Conservation (phyloP, 2,113 vertebrate genomes). For the Nyctibius bracteatus region DNA sequence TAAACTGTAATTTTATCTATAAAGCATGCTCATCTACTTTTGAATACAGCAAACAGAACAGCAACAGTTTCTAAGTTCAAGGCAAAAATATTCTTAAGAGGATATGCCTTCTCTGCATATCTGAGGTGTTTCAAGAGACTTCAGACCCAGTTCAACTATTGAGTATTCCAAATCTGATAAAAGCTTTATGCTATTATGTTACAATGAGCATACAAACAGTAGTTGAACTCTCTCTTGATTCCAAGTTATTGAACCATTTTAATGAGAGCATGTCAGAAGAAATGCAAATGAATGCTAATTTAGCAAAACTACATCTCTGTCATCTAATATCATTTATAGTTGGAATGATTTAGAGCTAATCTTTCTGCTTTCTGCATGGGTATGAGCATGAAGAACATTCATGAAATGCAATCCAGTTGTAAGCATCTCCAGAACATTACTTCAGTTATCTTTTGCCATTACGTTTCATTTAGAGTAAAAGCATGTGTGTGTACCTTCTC, state of each 20-base stretch:
- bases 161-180: slow-evolving; percentile 41
- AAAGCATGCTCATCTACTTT: not conserved
- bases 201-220: slow-evolving; percentile 45
- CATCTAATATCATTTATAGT: slow-evolving; percentile 73
- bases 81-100: not conserved
- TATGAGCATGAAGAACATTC: slow-evolving; percentile 71
- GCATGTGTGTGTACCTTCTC: slow-evolving; percentile 29
- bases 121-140: slow-evolving; percentile 44
- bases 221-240: slow-evolving; percentile 64
- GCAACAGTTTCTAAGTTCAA: not conserved
- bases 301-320: slow-evolving; percentile 74
- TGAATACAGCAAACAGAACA: not conserved
- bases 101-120: not conserved
- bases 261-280: slow-evolving; percentile 76
- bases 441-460: slow-evolving; percentile 57
- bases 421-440: slow-evolving; percentile 66
- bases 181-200: slow-evolving; percentile 59
- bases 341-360: slow-evolving; percentile 76
- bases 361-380: slow-evolving; percentile 69
- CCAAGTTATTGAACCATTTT: slow-evolving; percentile 79
- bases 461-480: slow-evolving; percentile 65
- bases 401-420: slow-evolving; percentile 66
- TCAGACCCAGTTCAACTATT: slow-evolving; percentile 31
- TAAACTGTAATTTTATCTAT: not conserved
- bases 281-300: slow-evolving; percentile 80